phyloP scores from a whole-genome alignment of 2,888 invertebrate genomes.

The Aphodius sticticus region DNA sequence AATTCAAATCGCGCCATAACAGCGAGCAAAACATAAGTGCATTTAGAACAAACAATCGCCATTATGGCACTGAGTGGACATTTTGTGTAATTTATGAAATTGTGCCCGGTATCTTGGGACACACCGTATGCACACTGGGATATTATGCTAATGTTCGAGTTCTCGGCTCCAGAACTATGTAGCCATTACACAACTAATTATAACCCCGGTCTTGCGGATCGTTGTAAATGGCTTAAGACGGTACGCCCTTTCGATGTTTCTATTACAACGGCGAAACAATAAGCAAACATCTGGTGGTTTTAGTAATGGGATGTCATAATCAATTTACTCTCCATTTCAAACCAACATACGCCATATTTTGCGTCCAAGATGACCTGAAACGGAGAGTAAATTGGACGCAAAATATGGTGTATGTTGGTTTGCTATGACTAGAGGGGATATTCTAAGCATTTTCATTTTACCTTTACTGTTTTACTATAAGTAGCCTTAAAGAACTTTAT shows the following conservation, averaged over 20 bases:
- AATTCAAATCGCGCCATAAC: slow-evolving; percentile 20
- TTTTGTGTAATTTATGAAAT: slow-evolving; percentile 26
- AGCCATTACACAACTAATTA: slow-evolving; percentile 20
- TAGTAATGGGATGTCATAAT: not conserved
- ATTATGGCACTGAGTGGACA: slow-evolving; percentile 13
- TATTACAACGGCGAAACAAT: not conserved
- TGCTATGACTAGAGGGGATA: too few species aligned
- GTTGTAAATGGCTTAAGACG: slow-evolving; percentile 21
- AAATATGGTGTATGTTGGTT: not conserved
- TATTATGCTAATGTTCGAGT: slow-evolving; percentile 19
- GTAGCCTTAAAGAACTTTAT: too few species aligned
- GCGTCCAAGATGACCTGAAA: too few species aligned
- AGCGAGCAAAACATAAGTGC: slow-evolving; percentile 23
- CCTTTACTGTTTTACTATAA: too few species aligned
- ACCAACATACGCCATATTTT: too few species aligned
- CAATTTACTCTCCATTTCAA: not conserved
- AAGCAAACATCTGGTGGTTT: not conserved
- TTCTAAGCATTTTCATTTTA: too few species aligned
- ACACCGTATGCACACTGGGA: slow-evolving; percentile 7
- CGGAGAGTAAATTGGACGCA: not conserved
- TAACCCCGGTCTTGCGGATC: slow-evolving; percentile 17
- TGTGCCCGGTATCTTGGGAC: slow-evolving; percentile 7
- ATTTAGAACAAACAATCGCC: slow-evolving; percentile 26
- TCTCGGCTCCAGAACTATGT: slow-evolving; percentile 16
- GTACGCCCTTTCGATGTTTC: slow-evolving; percentile 25